phyloP scores from a whole-genome alignment of 1,140 invertebrate genomes.

The Pinna nobilis region DNA sequence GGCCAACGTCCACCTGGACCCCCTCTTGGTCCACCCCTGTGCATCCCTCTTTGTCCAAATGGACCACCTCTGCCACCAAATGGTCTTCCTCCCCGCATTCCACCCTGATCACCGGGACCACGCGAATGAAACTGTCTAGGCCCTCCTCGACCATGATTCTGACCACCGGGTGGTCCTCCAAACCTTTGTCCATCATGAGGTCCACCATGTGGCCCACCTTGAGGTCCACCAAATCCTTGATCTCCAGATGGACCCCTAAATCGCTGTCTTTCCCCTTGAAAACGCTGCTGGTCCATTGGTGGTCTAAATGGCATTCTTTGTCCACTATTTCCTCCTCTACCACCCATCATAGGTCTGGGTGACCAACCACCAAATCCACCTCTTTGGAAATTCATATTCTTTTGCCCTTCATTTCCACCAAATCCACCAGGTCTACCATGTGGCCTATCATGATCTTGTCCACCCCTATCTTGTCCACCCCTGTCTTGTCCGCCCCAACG shows the following conservation, averaged over 20 bases:
- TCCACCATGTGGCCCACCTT: conserved; percentile 1
- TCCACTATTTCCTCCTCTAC: conserved; percentile 20
- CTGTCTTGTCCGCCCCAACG: neutral
- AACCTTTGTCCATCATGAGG: conserved; percentile 25
- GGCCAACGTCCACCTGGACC: conserved; percentile 22
- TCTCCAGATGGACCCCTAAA: neutral
- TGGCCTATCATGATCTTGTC: conserved; percentile 21
- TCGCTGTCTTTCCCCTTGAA: conserved; percentile 11
- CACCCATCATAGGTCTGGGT: conserved; percentile 42
- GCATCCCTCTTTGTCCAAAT: conserved; percentile 15
- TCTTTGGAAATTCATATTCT: conserved; percentile 5
- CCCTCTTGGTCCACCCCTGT: conserved; percentile 24
- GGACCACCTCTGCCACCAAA: conserved; percentile 11
- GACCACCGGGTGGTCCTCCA: conserved; percentile 39
- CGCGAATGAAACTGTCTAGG: conserved; percentile 28
- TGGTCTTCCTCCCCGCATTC: conserved; percentile 30
- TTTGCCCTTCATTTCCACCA: conserved; percentile 11
- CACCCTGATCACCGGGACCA: conserved; percentile 35
- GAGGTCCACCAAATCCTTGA: conserved; percentile 19
- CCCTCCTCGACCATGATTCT: conserved; percentile 33
- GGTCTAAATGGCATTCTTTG: conserved; percentile 36
- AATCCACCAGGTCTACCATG: conserved; percentile 28
- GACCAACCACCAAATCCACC: conserved; percentile 40
- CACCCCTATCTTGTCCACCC: conserved; percentile 3
- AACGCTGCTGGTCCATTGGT: no score